A percentile compares a stretch with the other conserved stretches of the same genome.
Conservation (phyloP, 2,113 vertebrate genomes). For the Capreolus pygargus region DNA sequence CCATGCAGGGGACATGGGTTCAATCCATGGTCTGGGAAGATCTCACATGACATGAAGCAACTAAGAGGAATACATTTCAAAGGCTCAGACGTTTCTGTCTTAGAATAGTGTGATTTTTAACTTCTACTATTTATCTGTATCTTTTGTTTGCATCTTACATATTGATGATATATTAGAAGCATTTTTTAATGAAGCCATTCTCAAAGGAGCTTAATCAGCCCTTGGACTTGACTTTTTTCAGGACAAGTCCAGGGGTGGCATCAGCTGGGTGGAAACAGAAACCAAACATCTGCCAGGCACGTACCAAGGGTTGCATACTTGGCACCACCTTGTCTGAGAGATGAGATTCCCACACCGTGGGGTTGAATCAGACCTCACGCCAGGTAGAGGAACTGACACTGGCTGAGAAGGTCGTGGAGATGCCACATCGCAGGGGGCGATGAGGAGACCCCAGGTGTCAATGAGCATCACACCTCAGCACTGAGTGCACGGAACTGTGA, state of each 20-base stretch:
- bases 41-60: not conserved
- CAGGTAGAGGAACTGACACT: not conserved
- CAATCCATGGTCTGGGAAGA: not conserved
- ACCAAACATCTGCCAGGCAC: not conserved
- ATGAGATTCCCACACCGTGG: not conserved
- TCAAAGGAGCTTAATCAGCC: not conserved
- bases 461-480: not conserved
- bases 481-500: not conserved
- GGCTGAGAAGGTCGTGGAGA: not conserved
- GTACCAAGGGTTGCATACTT: not conserved
- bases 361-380: not conserved
- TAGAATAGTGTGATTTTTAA: not conserved
- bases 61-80: not conserved
- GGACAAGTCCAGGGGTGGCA: not conserved
- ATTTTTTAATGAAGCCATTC: not conserved
- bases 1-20: not conserved
- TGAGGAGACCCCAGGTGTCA: not conserved
- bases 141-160: not conserved
- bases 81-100: not conserved
- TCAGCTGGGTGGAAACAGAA: not conserved
- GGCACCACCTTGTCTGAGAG: not conserved
- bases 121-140: not conserved
- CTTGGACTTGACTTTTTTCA: not conserved
- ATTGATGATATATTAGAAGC: not conserved
- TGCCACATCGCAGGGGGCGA: accelerated